Percentiles rank a stretch among this genome's conserved stretches.
Evolutionary conservation across 2,888 invertebrate genomes (phyloP).

Genomic region (Pecten maximus): DNA sequence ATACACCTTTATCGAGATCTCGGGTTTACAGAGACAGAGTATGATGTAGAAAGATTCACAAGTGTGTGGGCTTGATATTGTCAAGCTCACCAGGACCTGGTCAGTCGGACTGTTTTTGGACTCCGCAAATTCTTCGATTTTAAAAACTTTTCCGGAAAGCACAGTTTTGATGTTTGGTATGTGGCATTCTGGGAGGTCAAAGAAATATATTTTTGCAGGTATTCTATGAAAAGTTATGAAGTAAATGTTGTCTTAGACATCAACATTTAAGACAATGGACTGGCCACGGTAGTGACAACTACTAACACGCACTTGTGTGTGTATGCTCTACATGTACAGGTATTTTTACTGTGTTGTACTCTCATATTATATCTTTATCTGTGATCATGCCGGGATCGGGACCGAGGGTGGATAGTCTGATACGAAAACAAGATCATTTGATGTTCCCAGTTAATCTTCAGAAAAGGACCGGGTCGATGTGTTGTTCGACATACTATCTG

Average conservation of each 20-base stretch:
- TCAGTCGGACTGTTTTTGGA: no score
- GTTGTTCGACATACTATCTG: neutral
- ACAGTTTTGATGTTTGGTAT: neutral
- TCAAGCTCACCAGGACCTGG: no score
- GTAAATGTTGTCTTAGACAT: neutral
- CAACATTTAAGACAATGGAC: neutral
- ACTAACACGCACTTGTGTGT: neutral
- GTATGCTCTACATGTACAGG: neutral
- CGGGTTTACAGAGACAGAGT: neutral
- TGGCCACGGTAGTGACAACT: neutral
- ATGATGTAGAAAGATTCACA: neutral
- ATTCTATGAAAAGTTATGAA: neutral
- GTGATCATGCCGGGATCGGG: neutral
- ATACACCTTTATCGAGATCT: neutral
- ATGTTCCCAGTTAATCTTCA: neutral
- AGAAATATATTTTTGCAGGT: neutral
- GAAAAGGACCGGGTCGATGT: neutral
- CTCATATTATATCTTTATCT: neutral
- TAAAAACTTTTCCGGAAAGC: neutral
- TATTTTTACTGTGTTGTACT: neutral
- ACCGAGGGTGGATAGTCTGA: neutral
- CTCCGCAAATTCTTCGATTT: no score
- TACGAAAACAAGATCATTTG: neutral
- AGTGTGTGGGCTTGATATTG: neutral
- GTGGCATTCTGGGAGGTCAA: neutral